Evolutionary conservation across 2,113 vertebrate species (phyloP), one percentile per base, ranked within the genome.

Genomic region (Dissostichus mawsoni): DNA sequence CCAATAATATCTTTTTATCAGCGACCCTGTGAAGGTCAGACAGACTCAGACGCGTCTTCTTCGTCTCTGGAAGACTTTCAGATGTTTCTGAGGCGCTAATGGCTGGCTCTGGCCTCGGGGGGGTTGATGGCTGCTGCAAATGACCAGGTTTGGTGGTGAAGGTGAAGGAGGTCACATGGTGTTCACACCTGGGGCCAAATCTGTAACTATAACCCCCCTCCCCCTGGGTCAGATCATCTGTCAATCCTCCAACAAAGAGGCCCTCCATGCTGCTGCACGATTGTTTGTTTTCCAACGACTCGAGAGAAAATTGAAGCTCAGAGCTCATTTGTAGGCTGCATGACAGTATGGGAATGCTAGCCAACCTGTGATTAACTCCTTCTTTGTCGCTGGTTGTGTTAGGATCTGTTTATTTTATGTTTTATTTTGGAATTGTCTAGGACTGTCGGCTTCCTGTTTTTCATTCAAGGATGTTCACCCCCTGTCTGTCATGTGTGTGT

Each of bases 1-100:
- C 76, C 81, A 72, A 82, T 87, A 70, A 74, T 73, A 75, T 75
- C 56, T 87, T 33, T 81, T 3, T 74, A 80, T 86, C 48, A 86
- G 89, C 74, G 51, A 79, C 59, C 33, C 16, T 18, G 36, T 69
- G 62, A 73, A 87, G 75, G 77, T 75, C 76, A 56, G 50, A 66
- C 36, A 8, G 64, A 23, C 9, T 36, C 23, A 71, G 61, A 69
- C 16, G 51, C 66, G 69, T 75, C 33, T 76, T 81, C 81, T 75
- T 82, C 36, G 36, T 6, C 36, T 84, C 78, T 55, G 68, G 48
- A 51, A 58, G 76, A 52, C 52, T 9, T 81, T 73, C 76, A 7
- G 45, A 0, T 71, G 63, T 6, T 63, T 83, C 69, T 65, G 48
- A 69, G 72, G 74, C 44, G 41, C 61, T 88, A 87, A 90, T 87